These are phyloP conservation scores for Apamea monoglypha DNA, from an alignment of 2,888 invertebrate species.

Conservation along the genomic window DNA sequence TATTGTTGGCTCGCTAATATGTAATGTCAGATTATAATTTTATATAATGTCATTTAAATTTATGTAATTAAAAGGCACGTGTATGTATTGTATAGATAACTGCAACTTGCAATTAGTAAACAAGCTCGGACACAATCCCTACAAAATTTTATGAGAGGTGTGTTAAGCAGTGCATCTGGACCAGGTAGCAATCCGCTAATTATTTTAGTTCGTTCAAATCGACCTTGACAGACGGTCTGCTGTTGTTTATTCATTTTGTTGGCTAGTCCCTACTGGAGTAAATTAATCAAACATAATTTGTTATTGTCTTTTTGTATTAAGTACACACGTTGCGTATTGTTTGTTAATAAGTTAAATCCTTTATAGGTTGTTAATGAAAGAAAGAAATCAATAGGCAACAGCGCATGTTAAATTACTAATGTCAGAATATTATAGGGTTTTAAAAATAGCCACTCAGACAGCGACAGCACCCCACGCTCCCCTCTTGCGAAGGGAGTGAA, in stretches of 20 bases:
- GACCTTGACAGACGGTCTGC: background rate
- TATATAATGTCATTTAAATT: too few relatives aligned
- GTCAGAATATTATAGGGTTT: background rate
- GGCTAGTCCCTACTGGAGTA: too few relatives aligned
- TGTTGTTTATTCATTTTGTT: background rate
- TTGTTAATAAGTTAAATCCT: too few relatives aligned
- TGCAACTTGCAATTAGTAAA: background rate
- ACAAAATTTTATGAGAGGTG: background rate
- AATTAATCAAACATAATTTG: too few relatives aligned
- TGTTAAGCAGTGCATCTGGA: background rate
- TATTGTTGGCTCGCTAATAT: too few relatives aligned
- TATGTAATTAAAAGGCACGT: background rate
- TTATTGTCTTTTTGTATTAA: too few relatives aligned
- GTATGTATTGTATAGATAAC: background rate
- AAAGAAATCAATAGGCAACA: too few relatives aligned
- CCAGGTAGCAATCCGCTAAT: background rate
- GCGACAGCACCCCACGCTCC: conserved; percentile 41
- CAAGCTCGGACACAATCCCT: background rate
- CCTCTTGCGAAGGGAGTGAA: conserved; percentile 49
- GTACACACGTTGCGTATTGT: too few relatives aligned
- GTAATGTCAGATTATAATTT: too few relatives aligned
- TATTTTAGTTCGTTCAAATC: background rate
- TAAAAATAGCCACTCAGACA: conserved; percentile 20
- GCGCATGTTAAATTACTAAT: too few relatives aligned
- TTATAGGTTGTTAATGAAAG: too few relatives aligned